These are phyloP conservation scores for Microplitis demolitor DNA, from an alignment of 1,140 invertebrate species.

Conservation along the genomic window DNA sequence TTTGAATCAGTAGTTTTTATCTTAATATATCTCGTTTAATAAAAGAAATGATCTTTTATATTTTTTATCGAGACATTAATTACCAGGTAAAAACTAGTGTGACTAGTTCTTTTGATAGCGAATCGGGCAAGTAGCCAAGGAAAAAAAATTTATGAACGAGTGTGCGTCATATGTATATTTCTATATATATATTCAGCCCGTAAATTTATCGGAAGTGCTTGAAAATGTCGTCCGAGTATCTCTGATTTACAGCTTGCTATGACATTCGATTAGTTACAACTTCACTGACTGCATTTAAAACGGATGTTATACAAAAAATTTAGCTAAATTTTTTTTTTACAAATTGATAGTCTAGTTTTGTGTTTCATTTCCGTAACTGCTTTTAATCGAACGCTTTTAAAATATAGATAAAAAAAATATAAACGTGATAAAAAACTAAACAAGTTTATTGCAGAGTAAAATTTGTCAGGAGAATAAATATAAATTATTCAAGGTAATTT, in stretches of 20 bases:
- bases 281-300: background rate
- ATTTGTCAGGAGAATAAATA: background rate
- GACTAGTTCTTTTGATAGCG: background rate
- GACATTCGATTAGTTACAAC: slow-evolving; percentile 1
- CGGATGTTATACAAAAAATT: no score
- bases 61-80: background rate
- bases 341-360: no score
- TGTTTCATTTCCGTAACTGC: no score
- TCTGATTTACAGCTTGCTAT: slow-evolving; percentile 4
- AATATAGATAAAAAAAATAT: no score
- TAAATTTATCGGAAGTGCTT: slow-evolving; percentile 5
- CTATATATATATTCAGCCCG: background rate
- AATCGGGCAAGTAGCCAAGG: background rate
- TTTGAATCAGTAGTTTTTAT: no score
- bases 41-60: background rate
- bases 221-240: background rate
- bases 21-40: no score
- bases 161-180: background rate
- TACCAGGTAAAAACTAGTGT: background rate
- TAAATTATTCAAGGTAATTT: no score
- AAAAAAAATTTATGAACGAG: background rate
- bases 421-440: no score
- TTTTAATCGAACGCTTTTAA: no score
- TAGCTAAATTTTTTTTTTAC: no score
- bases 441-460: background rate